A percentile compares a stretch with the other conserved stretches of the same genome.
Evolutionary conservation across 2,888 invertebrate genomes (phyloP).

Genomic region (Eristalis arbustorum): DNA sequence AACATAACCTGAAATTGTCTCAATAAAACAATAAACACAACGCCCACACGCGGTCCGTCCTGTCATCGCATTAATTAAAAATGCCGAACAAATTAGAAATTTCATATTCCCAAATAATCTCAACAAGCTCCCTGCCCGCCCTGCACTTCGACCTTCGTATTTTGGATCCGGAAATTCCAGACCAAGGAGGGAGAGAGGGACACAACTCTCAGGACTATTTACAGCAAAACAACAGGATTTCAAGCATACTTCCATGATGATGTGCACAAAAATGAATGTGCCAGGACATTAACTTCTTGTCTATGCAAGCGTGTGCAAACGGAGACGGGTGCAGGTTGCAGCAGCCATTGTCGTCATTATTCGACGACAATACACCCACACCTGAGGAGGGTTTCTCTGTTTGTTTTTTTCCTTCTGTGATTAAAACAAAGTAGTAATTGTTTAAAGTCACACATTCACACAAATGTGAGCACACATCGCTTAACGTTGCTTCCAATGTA

Average conservation of each 20-base stretch:
- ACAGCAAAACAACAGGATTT: slow-evolving; percentile 53
- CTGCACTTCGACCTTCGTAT: slow-evolving; percentile 27
- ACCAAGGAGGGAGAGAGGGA: background rate
- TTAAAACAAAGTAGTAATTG: slow-evolving; percentile 68
- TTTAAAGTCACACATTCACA: slow-evolving; percentile 24
- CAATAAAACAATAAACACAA: slow-evolving; percentile 4
- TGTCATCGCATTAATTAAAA: slow-evolving; percentile 45
- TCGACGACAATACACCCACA: slow-evolving; percentile 50
- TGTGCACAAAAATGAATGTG: slow-evolving; percentile 16
- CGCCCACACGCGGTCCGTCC: background rate
- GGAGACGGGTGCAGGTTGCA: background rate
- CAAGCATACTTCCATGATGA: slow-evolving; percentile 48
- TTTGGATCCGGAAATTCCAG: slow-evolving; percentile 36
- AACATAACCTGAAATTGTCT: slow-evolving; percentile 10
- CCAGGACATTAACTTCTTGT: slow-evolving; percentile 42
- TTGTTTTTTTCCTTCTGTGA: slow-evolving; percentile 65
- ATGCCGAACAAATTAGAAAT: slow-evolving; percentile 35
- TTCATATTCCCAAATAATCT: slow-evolving; percentile 27
- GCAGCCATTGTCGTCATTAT: slow-evolving; percentile 61
- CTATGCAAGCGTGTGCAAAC: slow-evolving; percentile 2
- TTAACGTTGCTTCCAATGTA: slow-evolving; percentile 42
- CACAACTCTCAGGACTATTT: slow-evolving; percentile 34
- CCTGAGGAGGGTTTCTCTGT: slow-evolving; percentile 36
- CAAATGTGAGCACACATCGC: background rate
- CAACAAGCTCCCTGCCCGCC: background rate